Percentiles rank a stretch among this genome's conserved stretches.
Conservation (phyloP, 2,888 invertebrate species). For the Atethmia centrago region DNA sequence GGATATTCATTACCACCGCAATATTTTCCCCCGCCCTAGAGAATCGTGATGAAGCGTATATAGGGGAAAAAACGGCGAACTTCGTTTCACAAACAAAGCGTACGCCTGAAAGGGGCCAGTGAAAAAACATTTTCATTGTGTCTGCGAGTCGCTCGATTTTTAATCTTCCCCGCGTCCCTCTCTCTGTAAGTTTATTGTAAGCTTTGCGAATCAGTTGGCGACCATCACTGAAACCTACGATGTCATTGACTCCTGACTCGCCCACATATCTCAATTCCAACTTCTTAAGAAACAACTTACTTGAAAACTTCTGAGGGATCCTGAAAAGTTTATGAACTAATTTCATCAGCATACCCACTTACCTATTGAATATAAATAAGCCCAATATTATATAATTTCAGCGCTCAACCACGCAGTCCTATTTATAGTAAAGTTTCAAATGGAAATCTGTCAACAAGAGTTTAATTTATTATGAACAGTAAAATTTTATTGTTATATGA, state of each 20-base stretch:
- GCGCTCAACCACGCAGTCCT: conserved; percentile 8
- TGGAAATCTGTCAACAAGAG: conserved; percentile 36
- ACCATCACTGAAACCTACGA: conserved; percentile 76
- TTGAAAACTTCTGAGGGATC: conserved; percentile 20
- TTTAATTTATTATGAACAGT: conserved; percentile 40
- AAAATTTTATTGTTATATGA: conserved; percentile 33
- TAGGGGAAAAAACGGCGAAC: conserved; percentile 85
- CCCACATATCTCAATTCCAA: background rate
- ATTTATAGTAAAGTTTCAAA: conserved; percentile 24
- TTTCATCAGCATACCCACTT: background rate
- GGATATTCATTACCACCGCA: conserved; percentile 82
- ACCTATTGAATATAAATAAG: conserved; percentile 24
- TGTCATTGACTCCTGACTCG: conserved; percentile 66
- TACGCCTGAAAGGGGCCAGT: conserved; percentile 85
- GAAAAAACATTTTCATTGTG: conserved; percentile 90
- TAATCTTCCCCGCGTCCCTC: conserved; percentile 85
- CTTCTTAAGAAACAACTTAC: conserved; percentile 6
- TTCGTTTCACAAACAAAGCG: conserved; percentile 90
- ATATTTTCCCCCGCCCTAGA: conserved; percentile 80
- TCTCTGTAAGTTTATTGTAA: conserved; percentile 87
- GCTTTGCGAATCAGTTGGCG: conserved; percentile 80
- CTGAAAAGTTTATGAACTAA: conserved; percentile 26
- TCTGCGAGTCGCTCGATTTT: conserved; percentile 89
- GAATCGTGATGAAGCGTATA: conserved; percentile 85
- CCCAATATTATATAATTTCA: conserved; percentile 17